Evolutionary conservation across 2,888 invertebrate genomes (phyloP).

Genomic region (Heliconius sara): DNA sequence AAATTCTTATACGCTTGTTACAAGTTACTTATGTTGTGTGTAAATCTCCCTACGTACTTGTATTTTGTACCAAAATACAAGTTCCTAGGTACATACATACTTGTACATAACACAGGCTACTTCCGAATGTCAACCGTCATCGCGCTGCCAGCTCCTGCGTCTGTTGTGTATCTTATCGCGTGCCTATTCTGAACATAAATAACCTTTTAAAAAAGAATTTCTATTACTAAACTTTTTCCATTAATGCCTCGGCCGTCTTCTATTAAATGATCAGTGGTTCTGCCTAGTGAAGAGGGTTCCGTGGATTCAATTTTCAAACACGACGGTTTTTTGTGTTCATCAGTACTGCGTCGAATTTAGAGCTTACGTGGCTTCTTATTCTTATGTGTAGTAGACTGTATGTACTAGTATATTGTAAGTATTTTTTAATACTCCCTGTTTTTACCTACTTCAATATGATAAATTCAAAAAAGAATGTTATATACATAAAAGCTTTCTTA

Average conservation of each 20-base stretch:
- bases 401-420: too few relatives aligned
- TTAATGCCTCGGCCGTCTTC: too few relatives aligned
- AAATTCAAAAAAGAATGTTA: too few relatives aligned
- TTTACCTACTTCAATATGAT: too few relatives aligned
- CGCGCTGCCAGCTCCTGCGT: constrained; percentile 33
- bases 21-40: too few relatives aligned
- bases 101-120: constrained; percentile 17
- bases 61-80: constrained; percentile 3
- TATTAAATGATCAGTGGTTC: not conserved
- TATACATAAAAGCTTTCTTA: not conserved
- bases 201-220: not conserved
- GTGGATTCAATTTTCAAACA: not conserved
- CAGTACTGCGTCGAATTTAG: not conserved
- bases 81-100: not conserved
- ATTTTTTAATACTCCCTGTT: too few relatives aligned
- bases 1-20: too few relatives aligned
- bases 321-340: not conserved
- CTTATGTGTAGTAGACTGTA: too few relatives aligned
- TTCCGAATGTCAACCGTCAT: constrained; percentile 53
- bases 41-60: too few relatives aligned
- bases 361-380: too few relatives aligned
- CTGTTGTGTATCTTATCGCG: constrained; percentile 39
- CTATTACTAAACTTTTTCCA: not conserved
- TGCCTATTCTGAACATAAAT: not conserved
- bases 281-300: not conserved